Percentiles rank a stretch among this genome's conserved stretches.
Evolutionary conservation across 2,888 invertebrate species (phyloP).

Genomic region (Brassicogethes aeneus): DNA sequence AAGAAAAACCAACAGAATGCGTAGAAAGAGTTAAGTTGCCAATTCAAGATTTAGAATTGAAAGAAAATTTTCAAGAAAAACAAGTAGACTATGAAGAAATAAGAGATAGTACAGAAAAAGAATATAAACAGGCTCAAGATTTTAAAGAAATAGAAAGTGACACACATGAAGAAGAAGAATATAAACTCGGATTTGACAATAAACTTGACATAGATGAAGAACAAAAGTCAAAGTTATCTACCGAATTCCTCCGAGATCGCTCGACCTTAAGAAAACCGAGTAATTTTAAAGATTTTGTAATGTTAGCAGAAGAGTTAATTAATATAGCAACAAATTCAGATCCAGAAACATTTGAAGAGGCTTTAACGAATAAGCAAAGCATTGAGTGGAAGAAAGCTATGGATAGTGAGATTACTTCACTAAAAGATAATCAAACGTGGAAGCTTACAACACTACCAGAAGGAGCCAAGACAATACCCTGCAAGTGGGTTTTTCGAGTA

Average conservation of each 20-base stretch:
- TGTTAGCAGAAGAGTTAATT: not conserved
- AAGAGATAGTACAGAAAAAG: not conserved
- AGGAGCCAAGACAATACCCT: constrained; percentile 14
- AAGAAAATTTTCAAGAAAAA: not conserved
- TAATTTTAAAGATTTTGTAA: not conserved
- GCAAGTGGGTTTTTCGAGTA: constrained; percentile 24
- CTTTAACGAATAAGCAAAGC: constrained; percentile 12
- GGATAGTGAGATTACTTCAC: constrained; percentile 13
- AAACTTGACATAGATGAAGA: not conserved
- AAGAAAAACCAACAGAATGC: constrained; percentile 13
- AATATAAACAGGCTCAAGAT: not conserved
- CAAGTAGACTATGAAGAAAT: not conserved
- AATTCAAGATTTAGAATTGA: constrained; percentile 4
- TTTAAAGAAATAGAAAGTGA: too few relatives aligned
- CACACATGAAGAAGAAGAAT: too few relatives aligned
- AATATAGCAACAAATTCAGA: not conserved
- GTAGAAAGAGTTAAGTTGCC: constrained; percentile 7
- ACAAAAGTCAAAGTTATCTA: not conserved
- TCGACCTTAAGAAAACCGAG: not conserved
- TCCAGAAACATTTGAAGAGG: constrained; percentile 5
- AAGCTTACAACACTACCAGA: constrained; percentile 14
- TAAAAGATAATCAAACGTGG: constrained; percentile 21
- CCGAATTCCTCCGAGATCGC: not conserved
- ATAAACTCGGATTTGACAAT: too few relatives aligned
- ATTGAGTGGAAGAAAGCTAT: constrained; percentile 20